Evolutionary conservation across 2,888 invertebrate species (phyloP).

Genomic region (Drosophila paramelanica): DNA sequence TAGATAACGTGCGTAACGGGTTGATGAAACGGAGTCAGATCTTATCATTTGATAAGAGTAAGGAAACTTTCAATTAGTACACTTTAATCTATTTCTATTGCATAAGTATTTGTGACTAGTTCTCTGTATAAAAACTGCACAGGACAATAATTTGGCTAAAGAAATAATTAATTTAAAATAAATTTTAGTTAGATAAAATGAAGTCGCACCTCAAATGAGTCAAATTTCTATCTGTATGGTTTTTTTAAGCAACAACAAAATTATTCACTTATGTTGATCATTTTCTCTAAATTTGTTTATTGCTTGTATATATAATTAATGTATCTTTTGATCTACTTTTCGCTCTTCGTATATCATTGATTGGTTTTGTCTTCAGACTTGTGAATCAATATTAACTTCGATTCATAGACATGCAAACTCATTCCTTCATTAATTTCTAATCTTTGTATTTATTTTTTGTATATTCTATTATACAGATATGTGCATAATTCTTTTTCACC

Average conservation of each 20-base stretch:
- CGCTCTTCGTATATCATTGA: no score
- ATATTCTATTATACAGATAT: background rate
- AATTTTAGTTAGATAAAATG: no score
- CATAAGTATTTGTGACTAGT: background rate
- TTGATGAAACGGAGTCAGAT: background rate
- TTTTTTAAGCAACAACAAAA: no score
- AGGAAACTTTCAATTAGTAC: conserved; percentile 5
- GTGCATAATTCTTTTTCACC: background rate
- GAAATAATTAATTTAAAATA: no score
- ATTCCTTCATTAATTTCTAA: background rate
- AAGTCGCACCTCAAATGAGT: no score
- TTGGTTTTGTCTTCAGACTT: background rate
- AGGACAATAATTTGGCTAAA: no score
- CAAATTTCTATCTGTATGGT: no score
- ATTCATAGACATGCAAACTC: background rate
- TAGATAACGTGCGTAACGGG: conserved; percentile 17
- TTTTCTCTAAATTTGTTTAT: no score
- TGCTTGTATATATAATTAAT: no score
- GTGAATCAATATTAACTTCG: background rate
- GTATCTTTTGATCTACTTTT: no score
- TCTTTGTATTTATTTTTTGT: background rate
- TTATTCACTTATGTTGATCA: no score
- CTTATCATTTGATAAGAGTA: background rate
- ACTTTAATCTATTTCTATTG: background rate
- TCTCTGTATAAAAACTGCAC: no score